Evolutionary conservation across 2,113 vertebrate species (phyloP).

Genomic region (Reinhardtius hippoglossoides): DNA sequence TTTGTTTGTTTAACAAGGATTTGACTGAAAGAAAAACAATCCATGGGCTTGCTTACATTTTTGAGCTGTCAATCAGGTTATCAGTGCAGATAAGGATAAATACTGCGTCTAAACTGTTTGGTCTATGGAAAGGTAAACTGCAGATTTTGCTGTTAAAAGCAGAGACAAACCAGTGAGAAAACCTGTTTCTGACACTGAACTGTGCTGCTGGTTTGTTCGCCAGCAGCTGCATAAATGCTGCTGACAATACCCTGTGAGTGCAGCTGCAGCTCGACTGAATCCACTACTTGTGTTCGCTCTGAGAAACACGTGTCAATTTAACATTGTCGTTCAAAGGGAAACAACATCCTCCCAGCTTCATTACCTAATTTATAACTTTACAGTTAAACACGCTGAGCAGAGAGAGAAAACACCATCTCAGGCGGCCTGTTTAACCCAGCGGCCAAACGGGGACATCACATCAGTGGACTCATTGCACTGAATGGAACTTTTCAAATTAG

Average conservation of each 20-base stretch:
- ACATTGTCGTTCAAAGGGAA: slow-evolving; percentile 27
- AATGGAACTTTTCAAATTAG: slow-evolving; percentile 15
- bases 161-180: slow-evolving; percentile 28
- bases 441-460: not conserved
- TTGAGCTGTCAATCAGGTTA: not conserved
- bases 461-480: not conserved
- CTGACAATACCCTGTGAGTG: slow-evolving; percentile 49
- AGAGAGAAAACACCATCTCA: not conserved
- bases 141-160: slow-evolving; percentile 41
- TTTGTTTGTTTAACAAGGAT: slow-evolving; percentile 16
- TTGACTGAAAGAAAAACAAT: not conserved
- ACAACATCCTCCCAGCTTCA: slow-evolving; percentile 8
- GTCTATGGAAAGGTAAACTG: slow-evolving; percentile 28
- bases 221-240: slow-evolving; percentile 56
- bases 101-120: slow-evolving; percentile 11
- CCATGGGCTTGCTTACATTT: slow-evolving; percentile 22
- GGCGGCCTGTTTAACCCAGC: not conserved
- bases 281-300: slow-evolving; percentile 43
- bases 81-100: not conserved
- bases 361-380: not conserved
- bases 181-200: slow-evolving; percentile 42
- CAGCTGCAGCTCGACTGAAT: slow-evolving; percentile 54
- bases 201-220: slow-evolving; percentile 36
- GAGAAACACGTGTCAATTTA: slow-evolving; percentile 28
- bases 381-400: not conserved